Percentiles rank a stretch among this genome's conserved stretches.
Evolutionary conservation across 1,140 invertebrate genomes (phyloP).

Genomic region (Stratiolaelaps scimitus): DNA sequence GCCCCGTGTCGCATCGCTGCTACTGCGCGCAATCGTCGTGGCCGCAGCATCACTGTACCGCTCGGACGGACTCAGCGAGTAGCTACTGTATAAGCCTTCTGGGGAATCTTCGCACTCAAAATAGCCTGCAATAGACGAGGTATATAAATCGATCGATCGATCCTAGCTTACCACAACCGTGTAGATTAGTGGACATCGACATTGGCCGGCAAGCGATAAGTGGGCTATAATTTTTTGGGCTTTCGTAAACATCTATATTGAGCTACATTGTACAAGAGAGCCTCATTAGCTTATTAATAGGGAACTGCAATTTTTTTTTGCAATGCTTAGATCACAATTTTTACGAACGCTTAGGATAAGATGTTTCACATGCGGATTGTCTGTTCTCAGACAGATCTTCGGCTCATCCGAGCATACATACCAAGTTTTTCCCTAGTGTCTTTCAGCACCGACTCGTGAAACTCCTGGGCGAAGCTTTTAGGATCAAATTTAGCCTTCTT

Average conservation of each 20-base stretch:
- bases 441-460: conserved; percentile 28
- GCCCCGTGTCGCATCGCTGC: background rate
- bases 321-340: background rate
- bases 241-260: background rate
- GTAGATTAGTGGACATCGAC: too few species aligned
- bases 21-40: background rate
- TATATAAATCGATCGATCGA: background rate
- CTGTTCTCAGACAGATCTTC: too few species aligned
- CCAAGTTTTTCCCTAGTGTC: conserved; percentile 28
- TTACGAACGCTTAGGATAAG: too few species aligned
- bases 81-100: conserved; percentile 2
- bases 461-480: conserved; percentile 28
- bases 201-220: too few species aligned
- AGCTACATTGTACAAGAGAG: background rate
- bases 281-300: background rate
- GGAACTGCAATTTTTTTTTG: conserved; percentile 1
- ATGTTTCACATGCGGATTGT: too few species aligned
- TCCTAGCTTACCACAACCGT: too few species aligned
- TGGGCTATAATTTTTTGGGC: background rate
- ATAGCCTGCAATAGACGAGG: background rate
- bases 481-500: conserved; percentile 26
- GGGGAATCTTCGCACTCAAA: background rate
- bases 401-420: too few species aligned
- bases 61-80: conserved; percentile 14
- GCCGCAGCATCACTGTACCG: background rate